These are phyloP conservation scores for Salminus brasiliensis DNA, from an alignment of 2,113 vertebrate genomes.

Conservation along the genomic window DNA sequence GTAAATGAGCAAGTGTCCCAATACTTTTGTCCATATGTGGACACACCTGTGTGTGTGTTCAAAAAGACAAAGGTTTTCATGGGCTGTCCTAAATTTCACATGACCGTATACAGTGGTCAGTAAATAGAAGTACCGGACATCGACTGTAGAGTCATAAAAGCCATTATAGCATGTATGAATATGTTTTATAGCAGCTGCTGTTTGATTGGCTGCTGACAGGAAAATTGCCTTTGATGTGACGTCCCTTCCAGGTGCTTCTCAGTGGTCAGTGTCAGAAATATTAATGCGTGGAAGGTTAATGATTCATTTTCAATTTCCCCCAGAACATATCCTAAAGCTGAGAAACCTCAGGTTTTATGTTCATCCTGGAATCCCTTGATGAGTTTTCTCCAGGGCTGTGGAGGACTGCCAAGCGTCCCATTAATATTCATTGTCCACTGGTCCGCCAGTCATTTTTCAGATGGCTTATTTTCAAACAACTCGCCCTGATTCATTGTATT, in stretches of 20 bases:
- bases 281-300: not conserved
- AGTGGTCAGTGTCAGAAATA: not conserved
- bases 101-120: not conserved
- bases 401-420: not conserved
- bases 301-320: constrained; percentile 3
- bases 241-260: constrained; percentile 1
- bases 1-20: no score
- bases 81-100: no score
- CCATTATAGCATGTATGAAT: not conserved
- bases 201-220: not conserved
- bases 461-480: constrained; percentile 3
- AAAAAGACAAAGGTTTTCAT: no score
- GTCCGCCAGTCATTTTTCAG: not conserved
- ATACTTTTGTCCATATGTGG: no score
- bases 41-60: no score
- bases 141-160: not conserved
- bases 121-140: not conserved
- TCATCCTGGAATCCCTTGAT: not conserved
- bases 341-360: constrained; percentile 3
- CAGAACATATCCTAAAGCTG: not conserved
- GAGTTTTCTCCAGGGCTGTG: not conserved
- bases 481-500: not conserved
- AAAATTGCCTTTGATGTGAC: not conserved
- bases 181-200: not conserved
- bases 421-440: constrained; percentile 20